Evolutionary conservation across 2,888 invertebrate species (phyloP), one percentile per base, ranked within the genome.

Genomic region (Macaria notata): DNA sequence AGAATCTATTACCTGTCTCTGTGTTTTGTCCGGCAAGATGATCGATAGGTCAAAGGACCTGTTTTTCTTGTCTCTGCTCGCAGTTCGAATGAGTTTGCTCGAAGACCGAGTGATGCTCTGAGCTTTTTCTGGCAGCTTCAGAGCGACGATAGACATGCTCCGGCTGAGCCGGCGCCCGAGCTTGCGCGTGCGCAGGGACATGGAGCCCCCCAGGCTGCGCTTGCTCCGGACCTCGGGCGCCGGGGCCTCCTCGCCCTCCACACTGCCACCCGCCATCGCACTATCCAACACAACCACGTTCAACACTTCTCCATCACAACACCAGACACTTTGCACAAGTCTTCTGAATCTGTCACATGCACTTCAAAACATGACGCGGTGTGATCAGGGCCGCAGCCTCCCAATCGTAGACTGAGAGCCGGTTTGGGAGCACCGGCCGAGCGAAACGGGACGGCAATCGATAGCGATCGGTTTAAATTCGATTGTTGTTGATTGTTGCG

Each of bases 11-110:
- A 94, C 94, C 90, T 93, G 93, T 84, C 92, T 92, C 73, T 94
- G 94, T 7, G 93, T 92, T 83, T 94, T 94, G 74, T 94, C 94
- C 38, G 94, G 94, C 43, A 93, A 92, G 71, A 94, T 94, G 59
- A 94, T 91, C 9, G 93, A 93, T 56, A 94, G 90, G 68, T 94
- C 94, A 67, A 94, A 92, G 47, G 92, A 83, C 70, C 92, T 87
- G 64, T 92, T 92, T 71, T 93, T 93, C 69, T 93, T 92, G 70
- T 94, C 92, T 36, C 93, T 87, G 64, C 89, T 92, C 46, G 92
- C 93, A 55, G 93, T 86, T 62, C 89, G 86, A 71, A 93, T 92
- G 52, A 94, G 89, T 72, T 93, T 91, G 3, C 93, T 92, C 3
- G 94, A 90, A 41, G 93, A 86, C 61, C 93, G 89, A 52, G 93